phyloP scores from a whole-genome alignment of 2,888 invertebrate genomes.

The Spatulosminthurus flaviceps region DNA sequence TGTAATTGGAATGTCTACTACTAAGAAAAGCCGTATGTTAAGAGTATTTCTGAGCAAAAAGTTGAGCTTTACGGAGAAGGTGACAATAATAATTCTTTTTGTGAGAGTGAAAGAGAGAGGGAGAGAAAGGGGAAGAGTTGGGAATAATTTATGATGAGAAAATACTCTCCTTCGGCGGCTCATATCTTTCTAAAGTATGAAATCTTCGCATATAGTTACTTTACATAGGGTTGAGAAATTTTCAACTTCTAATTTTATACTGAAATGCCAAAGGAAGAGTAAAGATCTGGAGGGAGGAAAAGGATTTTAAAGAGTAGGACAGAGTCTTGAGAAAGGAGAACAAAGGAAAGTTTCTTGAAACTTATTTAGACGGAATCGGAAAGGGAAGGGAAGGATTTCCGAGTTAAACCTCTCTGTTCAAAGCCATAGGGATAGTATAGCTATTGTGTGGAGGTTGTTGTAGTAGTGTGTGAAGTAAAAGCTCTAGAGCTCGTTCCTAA shows the following conservation, averaged over 20 bases:
- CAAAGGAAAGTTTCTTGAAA: constrained; percentile 18
- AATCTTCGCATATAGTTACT: background rate
- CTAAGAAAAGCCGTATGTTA: no score
- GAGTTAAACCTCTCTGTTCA: no score
- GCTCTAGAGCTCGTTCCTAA: no score
- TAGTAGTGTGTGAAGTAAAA: no score
- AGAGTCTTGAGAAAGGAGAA: constrained; percentile 16
- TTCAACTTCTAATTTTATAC: background rate
- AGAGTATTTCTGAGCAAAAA: no score
- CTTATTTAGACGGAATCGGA: background rate
- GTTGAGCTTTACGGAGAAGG: background rate
- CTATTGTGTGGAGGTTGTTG: no score
- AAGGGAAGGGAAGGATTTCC: background rate
- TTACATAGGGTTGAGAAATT: no score
- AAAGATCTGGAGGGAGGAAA: constrained; percentile 11
- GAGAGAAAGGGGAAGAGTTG: background rate
- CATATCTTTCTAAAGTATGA: background rate
- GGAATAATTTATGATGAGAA: constrained; percentile 14
- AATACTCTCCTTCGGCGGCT: background rate
- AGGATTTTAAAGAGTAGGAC: background rate
- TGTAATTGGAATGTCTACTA: no score
- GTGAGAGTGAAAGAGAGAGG: no score
- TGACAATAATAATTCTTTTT: no score
- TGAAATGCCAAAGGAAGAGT: background rate
- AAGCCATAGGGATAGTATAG: no score